These are phyloP conservation scores for Cladorhizidae sp. DNA, from an alignment of 37 sponge, comb jelly and placozoan genomes.

Conservation along the genomic window DNA sequence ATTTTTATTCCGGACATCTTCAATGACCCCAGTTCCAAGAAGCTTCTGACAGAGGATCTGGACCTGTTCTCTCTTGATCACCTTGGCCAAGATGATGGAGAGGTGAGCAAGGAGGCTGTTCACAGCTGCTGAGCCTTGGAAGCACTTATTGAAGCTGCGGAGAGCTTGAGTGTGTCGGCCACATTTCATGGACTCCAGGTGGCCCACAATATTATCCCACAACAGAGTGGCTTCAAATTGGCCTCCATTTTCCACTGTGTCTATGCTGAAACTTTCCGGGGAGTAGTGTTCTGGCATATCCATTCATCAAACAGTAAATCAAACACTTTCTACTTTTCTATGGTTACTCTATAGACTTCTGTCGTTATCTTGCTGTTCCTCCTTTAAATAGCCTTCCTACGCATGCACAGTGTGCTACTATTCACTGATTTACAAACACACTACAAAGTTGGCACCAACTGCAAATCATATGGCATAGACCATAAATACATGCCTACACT, in stretches of 20 bases:
- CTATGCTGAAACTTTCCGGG: background rate
- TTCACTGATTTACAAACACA: too few species aligned
- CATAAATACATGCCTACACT: background rate
- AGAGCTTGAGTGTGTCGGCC: constrained; percentile 23
- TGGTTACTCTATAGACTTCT: background rate
- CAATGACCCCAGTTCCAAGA: constrained; percentile 19
- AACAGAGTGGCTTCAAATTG: constrained; percentile 30
- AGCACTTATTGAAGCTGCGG: constrained; percentile 21
- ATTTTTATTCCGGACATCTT: constrained; percentile 29
- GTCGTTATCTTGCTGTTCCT: too few species aligned
- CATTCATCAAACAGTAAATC: background rate
- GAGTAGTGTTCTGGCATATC: background rate
- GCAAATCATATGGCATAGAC: too few species aligned
- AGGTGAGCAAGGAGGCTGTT: constrained; percentile 24
- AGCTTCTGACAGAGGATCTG: constrained; percentile 42
- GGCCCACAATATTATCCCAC: constrained; percentile 46
- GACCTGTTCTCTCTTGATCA: constrained; percentile 17
- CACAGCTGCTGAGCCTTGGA: constrained; percentile 37
- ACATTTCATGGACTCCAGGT: constrained; percentile 28
- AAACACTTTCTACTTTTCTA: background rate
- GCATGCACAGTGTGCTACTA: too few species aligned
- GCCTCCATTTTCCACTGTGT: background rate
- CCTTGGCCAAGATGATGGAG: constrained; percentile 25
- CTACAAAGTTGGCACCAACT: too few species aligned
- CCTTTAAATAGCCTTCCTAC: too few species aligned